Evolutionary conservation across 2,888 invertebrate species (phyloP), one percentile per base, ranked within the genome.

Genomic region (Scaptomyza tumidula): DNA sequence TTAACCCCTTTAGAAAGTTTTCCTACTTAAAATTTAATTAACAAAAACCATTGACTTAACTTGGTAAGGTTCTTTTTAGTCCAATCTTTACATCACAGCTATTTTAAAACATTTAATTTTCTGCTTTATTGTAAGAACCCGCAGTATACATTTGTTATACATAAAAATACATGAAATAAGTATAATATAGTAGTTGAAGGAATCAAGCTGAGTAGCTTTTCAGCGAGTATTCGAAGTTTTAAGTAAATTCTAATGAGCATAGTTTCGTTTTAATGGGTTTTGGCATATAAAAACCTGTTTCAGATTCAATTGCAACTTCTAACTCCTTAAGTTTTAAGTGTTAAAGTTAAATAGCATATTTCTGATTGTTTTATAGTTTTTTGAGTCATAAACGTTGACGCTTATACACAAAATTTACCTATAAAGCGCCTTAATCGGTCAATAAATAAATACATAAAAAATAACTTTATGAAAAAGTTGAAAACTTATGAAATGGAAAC

Each of bases 191-290:
- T 41, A 45, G n/a, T 31, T 46, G 16, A 46, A 67, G 56, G 29
- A 67, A 64, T 52, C 45, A 50, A 49, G 33, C 48, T 45, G 39
- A 46, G 63, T 57, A 69, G 61, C 54, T 63, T 44, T 54, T 58
- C 44, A 52, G 75, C 71, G 69, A 78, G 80, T 71, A 65, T 66
- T 74, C 50, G 62, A 57, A 66, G 31, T 39, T 43, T 11, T 58
- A 44, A 53, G 29, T 63, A 55, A 65, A 53, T 48, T 67, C 56
- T 81, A 84, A 64, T 78, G 85, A 81, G 79, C 81, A 78, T 69
- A 35, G 67, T 69, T 68, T 71, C 55, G 62, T 19, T 14, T 49
- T 24, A 11, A 37, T 46, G 29, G 24, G 13, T 48, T 52, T 37
- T 13, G 41, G 37, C 60, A 16, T 14, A 35, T 24, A 24, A 10